These are phyloP conservation scores for Eurypyga helias DNA, from an alignment of 2,113 vertebrate species.

Conservation along the genomic window DNA sequence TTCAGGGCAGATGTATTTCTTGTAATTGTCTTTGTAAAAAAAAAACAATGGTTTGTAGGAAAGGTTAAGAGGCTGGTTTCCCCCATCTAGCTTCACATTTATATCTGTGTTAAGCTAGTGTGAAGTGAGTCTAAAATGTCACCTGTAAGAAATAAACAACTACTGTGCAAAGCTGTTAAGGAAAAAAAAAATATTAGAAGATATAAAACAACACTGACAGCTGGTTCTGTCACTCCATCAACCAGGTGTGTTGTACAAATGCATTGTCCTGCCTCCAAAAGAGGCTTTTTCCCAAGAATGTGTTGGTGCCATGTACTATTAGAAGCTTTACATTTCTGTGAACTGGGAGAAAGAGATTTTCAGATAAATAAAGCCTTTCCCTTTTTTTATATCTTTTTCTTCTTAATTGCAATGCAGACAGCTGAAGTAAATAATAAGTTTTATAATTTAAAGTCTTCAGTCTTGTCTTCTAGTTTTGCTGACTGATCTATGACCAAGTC, in stretches of 20 bases:
- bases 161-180: background rate
- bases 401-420: background rate
- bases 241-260: background rate
- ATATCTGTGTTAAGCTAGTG: background rate
- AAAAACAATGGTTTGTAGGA: rapidly evolving
- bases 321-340: background rate
- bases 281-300: background rate
- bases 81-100: background rate
- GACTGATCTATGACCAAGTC: background rate
- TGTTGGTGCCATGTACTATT: background rate
- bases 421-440: background rate
- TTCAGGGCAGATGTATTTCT: background rate
- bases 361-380: background rate
- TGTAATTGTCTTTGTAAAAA: background rate
- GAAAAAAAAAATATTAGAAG: background rate
- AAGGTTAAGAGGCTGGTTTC: background rate
- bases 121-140: background rate
- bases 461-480: background rate
- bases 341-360: background rate
- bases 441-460: background rate
- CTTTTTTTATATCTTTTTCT: background rate
- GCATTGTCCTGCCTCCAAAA: background rate
- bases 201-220: background rate
- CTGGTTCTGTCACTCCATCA: background rate
- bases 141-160: background rate